Conservation (phyloP, 2,888 invertebrate species). For the Drosophila suboccidentalis region DNA sequence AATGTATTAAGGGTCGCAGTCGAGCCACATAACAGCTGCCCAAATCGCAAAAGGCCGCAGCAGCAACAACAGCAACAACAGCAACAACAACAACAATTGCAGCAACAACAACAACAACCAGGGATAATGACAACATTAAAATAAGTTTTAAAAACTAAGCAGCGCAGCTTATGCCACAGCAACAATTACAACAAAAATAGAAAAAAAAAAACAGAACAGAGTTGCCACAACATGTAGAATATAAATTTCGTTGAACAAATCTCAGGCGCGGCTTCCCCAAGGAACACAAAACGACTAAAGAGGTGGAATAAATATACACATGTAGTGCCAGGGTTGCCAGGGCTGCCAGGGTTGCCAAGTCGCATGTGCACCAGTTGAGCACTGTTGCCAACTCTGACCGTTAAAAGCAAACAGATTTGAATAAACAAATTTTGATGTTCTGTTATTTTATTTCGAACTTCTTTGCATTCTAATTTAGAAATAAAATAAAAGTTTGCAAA, state of each 20-base stretch:
- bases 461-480: no score
- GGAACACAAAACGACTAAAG: constrained; percentile 33
- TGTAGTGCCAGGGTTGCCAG: no score
- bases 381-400: no score
- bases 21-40: constrained; percentile 48
- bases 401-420: no score
- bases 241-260: constrained; percentile 70
- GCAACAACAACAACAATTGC: constrained; percentile 11
- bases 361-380: constrained; percentile 13
- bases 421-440: no score
- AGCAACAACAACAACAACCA: constrained; percentile 31
- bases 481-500: no score
- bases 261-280: constrained; percentile 59
- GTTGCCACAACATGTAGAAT: constrained; percentile 55
- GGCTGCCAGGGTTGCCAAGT: constrained; percentile 27
- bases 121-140: constrained; percentile 59
- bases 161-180: constrained; percentile 62
- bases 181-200: constrained; percentile 34
- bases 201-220: constrained; percentile 25
- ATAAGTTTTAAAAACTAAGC: constrained; percentile 69
- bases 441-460: no score
- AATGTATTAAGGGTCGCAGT: constrained; percentile 62
- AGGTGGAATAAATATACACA: neutral
- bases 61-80: constrained; percentile 20
- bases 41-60: constrained; percentile 49